Base-by-base conservation (phyloP, 2,888 invertebrate species). In the Pollenia amentaria region DNA sequence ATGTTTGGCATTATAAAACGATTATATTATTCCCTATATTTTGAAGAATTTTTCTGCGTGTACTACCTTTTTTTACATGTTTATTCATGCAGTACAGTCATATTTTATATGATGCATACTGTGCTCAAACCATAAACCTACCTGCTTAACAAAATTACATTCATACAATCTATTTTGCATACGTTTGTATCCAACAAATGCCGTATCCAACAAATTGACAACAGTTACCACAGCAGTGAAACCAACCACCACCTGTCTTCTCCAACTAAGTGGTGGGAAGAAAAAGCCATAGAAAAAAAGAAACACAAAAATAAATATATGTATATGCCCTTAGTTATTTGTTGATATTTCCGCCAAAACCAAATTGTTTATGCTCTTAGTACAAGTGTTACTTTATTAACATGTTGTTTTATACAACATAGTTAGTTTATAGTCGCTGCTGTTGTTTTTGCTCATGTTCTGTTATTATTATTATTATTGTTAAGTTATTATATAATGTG, bases 361-460 rank as follows among this genome's bases (percentile, higher is more conserved):
- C 72, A 84, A 84, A 84, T 84, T 84, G 77, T 78, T 84, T 84
- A 84, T 84, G 78, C 67, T 78, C 60, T 84, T 73, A 73, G 78
- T 84, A 84, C 67, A 84, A 84, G 73, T 84, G 78, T 78, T 78
- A 69, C 84, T 84, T 73, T 73, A 84, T 78, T 84, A 78, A 78
- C 84, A 78, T 78, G 84, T 78, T 73, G 65, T 78, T 82, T 73
- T 77, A 64, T 65, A 65, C 12, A 29, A 65, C 42, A 67, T 53
- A 57, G 29, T 65, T 42, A 53, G 14, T 44, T 65, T 44, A 14
- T 55, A 72, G 40, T 18, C 21, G 16, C 0, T 57, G 42, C 57
- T 42, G 46, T 21, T 70, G 18, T 29, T 42, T 57, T 44, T 44
- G 57, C 0, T 40, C 21, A 44, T 55, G 40, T 42, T 65, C 60